phyloP scores from a whole-genome alignment of 2,113 vertebrate species.

The Hylia prasina region DNA sequence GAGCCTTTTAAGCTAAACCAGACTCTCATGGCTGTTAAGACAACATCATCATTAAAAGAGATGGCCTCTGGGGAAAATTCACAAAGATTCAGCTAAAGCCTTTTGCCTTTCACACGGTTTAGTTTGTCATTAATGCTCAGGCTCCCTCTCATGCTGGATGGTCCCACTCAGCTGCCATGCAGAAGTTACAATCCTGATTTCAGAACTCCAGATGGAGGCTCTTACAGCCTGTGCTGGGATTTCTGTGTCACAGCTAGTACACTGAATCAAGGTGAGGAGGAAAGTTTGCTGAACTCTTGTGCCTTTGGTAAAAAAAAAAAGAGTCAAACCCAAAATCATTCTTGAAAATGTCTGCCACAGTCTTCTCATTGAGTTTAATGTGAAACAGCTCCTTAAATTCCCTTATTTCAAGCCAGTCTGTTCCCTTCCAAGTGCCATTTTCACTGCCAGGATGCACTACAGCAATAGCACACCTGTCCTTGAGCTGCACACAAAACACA shows the following conservation, averaged over 20 bases:
- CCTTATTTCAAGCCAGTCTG: not conserved
- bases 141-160: not conserved
- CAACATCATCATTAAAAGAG: not conserved
- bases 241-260: not conserved
- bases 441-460: not conserved
- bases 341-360: not conserved
- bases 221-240: not conserved
- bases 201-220: not conserved
- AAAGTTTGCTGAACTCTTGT: not conserved
- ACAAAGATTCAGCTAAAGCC: not conserved
- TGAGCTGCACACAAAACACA: not conserved
- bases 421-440: not conserved
- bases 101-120: not conserved
- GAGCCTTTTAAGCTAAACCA: constrained; percentile 18
- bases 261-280: not conserved
- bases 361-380: not conserved
- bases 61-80: not conserved
- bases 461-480: not conserved
- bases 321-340: not conserved
- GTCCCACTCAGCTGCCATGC: not conserved
- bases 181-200: not conserved
- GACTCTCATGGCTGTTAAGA: not conserved
- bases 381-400: not conserved
- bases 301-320: not conserved
- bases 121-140: not conserved